These are phyloP conservation scores for Cotesia typhae DNA, from an alignment of 1,140 invertebrate genomes.

Conservation along the genomic window DNA sequence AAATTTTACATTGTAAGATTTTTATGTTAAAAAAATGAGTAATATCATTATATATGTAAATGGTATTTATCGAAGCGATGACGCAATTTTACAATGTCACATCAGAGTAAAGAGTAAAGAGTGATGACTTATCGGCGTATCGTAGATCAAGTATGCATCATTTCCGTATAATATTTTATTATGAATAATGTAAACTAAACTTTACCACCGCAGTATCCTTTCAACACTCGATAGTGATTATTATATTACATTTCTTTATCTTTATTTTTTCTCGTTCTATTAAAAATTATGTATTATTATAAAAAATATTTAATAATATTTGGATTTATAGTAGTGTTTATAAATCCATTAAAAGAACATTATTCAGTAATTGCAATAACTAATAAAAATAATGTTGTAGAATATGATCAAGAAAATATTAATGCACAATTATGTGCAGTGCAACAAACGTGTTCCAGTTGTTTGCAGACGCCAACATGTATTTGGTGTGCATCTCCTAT, in stretches of 20 bases:
- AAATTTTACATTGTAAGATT: too few species aligned
- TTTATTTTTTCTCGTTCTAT: neutral
- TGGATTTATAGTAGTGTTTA: slow-evolving; percentile 5
- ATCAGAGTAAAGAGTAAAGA: neutral
- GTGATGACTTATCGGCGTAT: slow-evolving; percentile 41
- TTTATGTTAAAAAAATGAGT: too few species aligned
- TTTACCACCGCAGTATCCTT: slow-evolving; percentile 52
- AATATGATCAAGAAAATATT: slow-evolving; percentile 42
- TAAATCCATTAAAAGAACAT: neutral
- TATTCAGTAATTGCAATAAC: too few species aligned
- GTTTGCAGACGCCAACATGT: slow-evolving; percentile 48
- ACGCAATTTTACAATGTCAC: slow-evolving; percentile 25
- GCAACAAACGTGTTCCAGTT: slow-evolving; percentile 46
- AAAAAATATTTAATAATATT: slow-evolving; percentile 14
- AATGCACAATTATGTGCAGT: slow-evolving; percentile 39
- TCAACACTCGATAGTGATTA: slow-evolving; percentile 12
- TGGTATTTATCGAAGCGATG: too few species aligned
- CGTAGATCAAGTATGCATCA: slow-evolving; percentile 35
- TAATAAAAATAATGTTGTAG: slow-evolving; percentile 12
- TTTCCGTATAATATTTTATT: too few species aligned
- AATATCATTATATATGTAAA: too few species aligned
- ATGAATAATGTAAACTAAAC: slow-evolving; percentile 50
- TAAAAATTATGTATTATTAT: neutral
- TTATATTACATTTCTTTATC: slow-evolving; percentile 7
- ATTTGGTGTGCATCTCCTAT: slow-evolving; percentile 49